A percentile compares a stretch with the other conserved stretches of the same genome.
phyloP scores from a whole-genome alignment of 2,888 invertebrate genomes.

The Mythimna pallens region DNA sequence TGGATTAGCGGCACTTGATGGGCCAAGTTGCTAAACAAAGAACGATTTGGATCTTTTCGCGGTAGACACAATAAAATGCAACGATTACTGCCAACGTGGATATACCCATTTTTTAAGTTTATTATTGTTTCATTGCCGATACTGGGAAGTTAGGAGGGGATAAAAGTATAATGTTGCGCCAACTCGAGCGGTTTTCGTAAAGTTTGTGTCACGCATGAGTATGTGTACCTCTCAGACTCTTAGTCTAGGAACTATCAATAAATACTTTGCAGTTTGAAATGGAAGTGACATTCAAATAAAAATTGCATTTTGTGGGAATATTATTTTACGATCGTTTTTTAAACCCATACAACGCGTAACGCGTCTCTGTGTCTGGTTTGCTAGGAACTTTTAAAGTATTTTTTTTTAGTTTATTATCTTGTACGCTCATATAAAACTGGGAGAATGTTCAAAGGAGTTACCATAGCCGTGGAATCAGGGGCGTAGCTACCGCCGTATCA shows the following conservation, averaged over 20 bases:
- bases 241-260: background rate
- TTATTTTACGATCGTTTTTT: conserved; percentile 16
- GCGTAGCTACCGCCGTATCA: too few species aligned
- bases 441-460: too few species aligned
- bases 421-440: too few species aligned
- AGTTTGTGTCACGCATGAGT: conserved; percentile 7
- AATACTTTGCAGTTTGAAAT: conserved; percentile 16
- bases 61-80: conserved; percentile 58
- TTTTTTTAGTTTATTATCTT: background rate
- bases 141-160: conserved; percentile 26
- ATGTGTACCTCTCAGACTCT: background rate
- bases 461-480: too few species aligned
- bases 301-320: background rate
- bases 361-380: background rate
- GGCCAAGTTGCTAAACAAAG: conserved; percentile 54
- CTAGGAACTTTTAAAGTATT: background rate
- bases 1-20: conserved; percentile 53
- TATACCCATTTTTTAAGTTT: conserved; percentile 40
- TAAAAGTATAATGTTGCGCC: conserved; percentile 37
- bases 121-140: conserved; percentile 43
- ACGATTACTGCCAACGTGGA: conserved; percentile 43
- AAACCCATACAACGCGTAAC: background rate
- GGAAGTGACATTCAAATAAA: conserved; percentile 4
- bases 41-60: conserved; percentile 54
- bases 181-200: conserved; percentile 7